Evolutionary conservation across 1,140 invertebrate species (phyloP), one percentile per base, ranked within the genome.

Genomic region (Ectropis grisescens): DNA sequence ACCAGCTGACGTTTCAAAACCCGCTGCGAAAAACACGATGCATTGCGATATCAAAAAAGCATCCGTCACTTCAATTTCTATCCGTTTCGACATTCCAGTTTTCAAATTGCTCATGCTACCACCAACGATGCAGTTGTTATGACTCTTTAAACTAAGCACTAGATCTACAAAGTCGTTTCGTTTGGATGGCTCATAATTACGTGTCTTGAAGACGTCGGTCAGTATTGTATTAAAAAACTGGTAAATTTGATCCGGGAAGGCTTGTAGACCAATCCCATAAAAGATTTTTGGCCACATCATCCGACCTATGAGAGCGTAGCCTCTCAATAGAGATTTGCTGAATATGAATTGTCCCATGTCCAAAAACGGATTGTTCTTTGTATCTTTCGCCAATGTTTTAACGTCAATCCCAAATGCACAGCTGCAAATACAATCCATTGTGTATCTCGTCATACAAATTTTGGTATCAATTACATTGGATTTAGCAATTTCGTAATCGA

Each of bases 11-110:
- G 84, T 82, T 41, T 85, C 84, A 33, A 76, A 85, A 2, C 84
- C 84, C 33, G 85, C 91, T 1, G 84, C 65, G 42, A 91, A 89
- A 47, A 93, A 92, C 3, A 89, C 23, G 1, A 87, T 67, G 1
- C 85, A 84, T 47, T 91, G 88, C 0, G 87, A 85, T 1, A 87
- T 58, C 2, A 92, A 79, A 43, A 85, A 78, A 6, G 84, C 78
- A 2, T 82, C 79, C 0, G 42, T 33, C 7, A 53, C 34, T 27
- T 41, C 23, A 9, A 53, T 11, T 0, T 29, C 25, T 0, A 50
- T 8, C 19, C 40, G 50, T 19, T 41, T 27, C 0, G 16, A 14
- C 2, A 1, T 15, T 1, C 23, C 31, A n/a, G 24, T 33, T 26
- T 52, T 49, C 13, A 31, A 3, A 13, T 40, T 50, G 8, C 9